A percentile compares a stretch with the other conserved stretches of the same genome.
These are phyloP conservation scores for Prolemur simus DNA, from an alignment of 2,113 vertebrate species.

Conservation along the genomic window DNA sequence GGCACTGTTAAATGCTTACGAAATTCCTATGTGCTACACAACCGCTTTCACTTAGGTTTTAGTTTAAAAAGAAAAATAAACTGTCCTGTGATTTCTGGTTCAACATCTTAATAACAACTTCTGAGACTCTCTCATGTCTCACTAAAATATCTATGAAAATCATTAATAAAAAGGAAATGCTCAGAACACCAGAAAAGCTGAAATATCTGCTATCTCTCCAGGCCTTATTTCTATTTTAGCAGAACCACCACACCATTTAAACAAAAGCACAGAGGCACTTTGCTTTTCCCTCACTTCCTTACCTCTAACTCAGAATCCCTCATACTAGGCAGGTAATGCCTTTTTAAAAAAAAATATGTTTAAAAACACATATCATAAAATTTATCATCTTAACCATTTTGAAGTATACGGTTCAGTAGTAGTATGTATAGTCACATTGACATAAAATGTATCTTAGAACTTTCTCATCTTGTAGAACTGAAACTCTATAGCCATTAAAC, in stretches of 20 bases:
- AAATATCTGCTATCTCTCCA: background rate
- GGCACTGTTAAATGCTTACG: background rate
- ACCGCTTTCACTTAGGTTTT: background rate
- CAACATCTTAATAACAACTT: background rate
- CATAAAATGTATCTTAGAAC: background rate
- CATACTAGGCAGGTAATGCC: background rate
- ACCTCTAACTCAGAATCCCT: background rate
- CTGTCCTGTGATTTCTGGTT: background rate
- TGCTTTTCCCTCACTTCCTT: background rate
- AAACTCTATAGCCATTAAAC: background rate
- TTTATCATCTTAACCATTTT: background rate
- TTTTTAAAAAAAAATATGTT: background rate
- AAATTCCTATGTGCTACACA: background rate
- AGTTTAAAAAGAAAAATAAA: background rate
- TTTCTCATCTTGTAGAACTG: background rate
- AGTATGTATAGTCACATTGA: background rate
- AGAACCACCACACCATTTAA: background rate
- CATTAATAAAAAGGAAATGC: background rate
- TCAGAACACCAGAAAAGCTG: background rate
- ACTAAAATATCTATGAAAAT: background rate
- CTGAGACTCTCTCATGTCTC: background rate
- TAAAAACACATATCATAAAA: background rate
- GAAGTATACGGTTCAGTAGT: background rate
- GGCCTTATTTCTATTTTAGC: background rate
- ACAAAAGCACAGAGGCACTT: background rate